Evolutionary conservation across 2,888 invertebrate genomes (phyloP), one percentile per base, ranked within the genome.

Genomic region (Nephrotoma flavescens): DNA sequence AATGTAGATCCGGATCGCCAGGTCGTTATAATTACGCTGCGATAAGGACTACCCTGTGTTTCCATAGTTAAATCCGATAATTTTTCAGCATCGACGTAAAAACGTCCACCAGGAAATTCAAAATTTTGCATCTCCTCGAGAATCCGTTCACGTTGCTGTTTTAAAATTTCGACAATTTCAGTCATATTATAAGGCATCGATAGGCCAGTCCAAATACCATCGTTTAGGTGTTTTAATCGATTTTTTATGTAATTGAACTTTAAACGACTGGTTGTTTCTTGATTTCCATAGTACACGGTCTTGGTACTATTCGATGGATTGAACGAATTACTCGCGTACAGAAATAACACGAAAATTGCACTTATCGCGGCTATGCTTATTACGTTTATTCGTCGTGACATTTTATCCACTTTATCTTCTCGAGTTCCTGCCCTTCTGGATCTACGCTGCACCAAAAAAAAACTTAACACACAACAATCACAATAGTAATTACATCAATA

Each of bases 1-100:
- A 97, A 97, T 47, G 97, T 97, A 31, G 97, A 97, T 6, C 97
- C 97, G 4, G 97, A 96, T 89, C 97, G 93, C 97, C 97, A 97
- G 12, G 96, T 96, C n/a, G 97, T 96, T 87, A 97, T 92, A 88
- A 97, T 95, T 85, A 97, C 91, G 90, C 95, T 96, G 88, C 95
- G 93, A 87, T 96, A 90, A 4, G 97, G 97, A 87, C 92, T 93
- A 12, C 97, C 97, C 83, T 94, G 94, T 71, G 93, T 92, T 89
- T 95, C 95, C 89, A 95, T 92, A 0, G 95, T 93, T 89, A 96
- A 93, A 89, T 96, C 95, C 87, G 94, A 92, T 87, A 96, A 90
- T 88, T 93, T 94, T 88, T 92, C 92, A n/a, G 92, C 93, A 87
- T 92, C 92, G 11, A 92, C 90, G 86, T 92, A 92, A 89, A 92